Conservation (phyloP, 2,797 vertebrate species). For the Nannoperca obscura region DNA sequence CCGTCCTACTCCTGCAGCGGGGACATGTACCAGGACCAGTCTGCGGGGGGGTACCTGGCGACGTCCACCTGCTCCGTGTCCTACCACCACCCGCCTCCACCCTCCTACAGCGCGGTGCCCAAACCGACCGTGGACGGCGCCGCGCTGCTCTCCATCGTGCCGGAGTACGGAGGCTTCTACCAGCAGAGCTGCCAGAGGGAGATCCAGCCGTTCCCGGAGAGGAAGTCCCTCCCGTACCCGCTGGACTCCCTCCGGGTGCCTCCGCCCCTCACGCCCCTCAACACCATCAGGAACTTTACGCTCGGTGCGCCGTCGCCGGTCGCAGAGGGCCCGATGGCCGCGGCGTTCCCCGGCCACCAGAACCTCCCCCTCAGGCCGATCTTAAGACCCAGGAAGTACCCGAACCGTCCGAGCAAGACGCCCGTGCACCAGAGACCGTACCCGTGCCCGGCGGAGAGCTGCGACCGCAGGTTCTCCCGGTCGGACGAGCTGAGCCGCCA, state of each 20-base stretch:
- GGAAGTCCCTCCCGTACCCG: constrained; percentile 91
- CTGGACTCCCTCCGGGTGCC: constrained; percentile 90
- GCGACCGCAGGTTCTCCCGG: constrained; percentile 93
- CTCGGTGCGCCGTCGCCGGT: constrained; percentile 82
- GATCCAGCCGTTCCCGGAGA: constrained; percentile 85
- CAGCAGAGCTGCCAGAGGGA: constrained; percentile 90
- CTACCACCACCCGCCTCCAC: constrained; percentile 87
- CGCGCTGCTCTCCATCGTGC: constrained; percentile 89
- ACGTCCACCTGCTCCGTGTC: constrained; percentile 86
- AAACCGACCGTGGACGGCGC: constrained; percentile 86
- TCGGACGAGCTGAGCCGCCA: constrained; percentile 93
- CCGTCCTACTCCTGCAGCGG: constrained; percentile 87
- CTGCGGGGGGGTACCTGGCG: constrained; percentile 84
- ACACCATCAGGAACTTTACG: constrained; percentile 95
- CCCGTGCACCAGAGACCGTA: constrained; percentile 93
- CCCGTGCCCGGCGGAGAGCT: constrained; percentile 93
- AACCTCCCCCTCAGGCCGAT: constrained; percentile 91
- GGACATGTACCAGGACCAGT: constrained; percentile 90
- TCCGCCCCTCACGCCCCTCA: constrained; percentile 94
- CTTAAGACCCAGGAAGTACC: constrained; percentile 91
- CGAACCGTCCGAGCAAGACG: constrained; percentile 93
- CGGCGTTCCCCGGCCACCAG: constrained; percentile 86
- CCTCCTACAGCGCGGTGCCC: constrained; percentile 79
- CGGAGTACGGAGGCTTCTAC: constrained; percentile 92
- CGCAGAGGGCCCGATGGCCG: constrained; percentile 78